A percentile compares a stretch with the other conserved stretches of the same genome.
Evolutionary conservation across 2,888 invertebrate genomes (phyloP).

Genomic region (Alloplasta piceator): DNA sequence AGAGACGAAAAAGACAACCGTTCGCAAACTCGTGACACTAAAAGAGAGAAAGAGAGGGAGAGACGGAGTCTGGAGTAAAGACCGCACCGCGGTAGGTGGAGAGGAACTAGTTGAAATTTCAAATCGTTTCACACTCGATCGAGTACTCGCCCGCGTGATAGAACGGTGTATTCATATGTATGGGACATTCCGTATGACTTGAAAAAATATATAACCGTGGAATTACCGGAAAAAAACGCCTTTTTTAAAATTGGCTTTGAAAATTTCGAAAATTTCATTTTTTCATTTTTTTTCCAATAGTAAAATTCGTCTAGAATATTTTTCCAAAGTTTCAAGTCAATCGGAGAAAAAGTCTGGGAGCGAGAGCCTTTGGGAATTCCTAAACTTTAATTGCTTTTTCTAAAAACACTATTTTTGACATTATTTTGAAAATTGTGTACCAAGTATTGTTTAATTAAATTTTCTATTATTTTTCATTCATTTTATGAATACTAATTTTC

Average conservation of each 20-base stretch:
- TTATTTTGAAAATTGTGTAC: too few relatives aligned
- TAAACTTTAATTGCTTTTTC: too few relatives aligned
- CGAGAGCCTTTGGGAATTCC: too few relatives aligned
- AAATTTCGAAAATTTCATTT: constrained; percentile 16
- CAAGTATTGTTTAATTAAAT: too few relatives aligned
- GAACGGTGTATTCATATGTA: constrained; percentile 18
- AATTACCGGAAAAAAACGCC: constrained; percentile 8
- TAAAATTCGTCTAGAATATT: too few relatives aligned
- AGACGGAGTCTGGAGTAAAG: constrained; percentile 35
- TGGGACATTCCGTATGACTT: not conserved
- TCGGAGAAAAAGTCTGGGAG: too few relatives aligned
- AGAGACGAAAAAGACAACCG: constrained; percentile 1
- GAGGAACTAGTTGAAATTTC: constrained; percentile 62
- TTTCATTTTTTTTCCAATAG: too few relatives aligned
- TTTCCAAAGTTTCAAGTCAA: too few relatives aligned
- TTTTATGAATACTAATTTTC: too few relatives aligned
- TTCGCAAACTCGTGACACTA: not conserved
- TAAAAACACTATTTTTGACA: too few relatives aligned
- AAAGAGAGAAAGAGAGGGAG: constrained; percentile 17
- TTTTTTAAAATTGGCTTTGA: too few relatives aligned
- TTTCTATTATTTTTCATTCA: too few relatives aligned
- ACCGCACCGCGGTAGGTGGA: constrained; percentile 1
- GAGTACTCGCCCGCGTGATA: constrained; percentile 43
- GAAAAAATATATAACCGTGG: constrained; percentile 7
- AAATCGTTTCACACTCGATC: constrained; percentile 68